These are phyloP conservation scores for Mythimna loreyi DNA, from an alignment of 2,888 invertebrate genomes.

Conservation along the genomic window DNA sequence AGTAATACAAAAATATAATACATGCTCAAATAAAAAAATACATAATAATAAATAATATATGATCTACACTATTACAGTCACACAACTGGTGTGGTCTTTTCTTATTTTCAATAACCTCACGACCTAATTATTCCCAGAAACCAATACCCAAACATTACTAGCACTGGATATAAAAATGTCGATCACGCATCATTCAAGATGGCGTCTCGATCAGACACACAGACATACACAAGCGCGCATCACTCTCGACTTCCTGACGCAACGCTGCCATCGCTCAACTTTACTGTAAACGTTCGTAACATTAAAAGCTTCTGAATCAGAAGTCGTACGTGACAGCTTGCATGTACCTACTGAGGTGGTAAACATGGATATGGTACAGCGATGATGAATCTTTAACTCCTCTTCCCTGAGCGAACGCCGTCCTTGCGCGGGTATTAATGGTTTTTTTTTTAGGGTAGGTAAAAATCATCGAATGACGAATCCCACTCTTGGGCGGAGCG, in stretches of 20 bases:
- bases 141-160: not conserved
- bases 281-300: constrained; percentile 40
- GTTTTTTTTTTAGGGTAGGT: no score
- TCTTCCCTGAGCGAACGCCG: no score
- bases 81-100: no score
- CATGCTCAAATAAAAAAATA: no score
- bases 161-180: constrained; percentile 47
- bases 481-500: no score
- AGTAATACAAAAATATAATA: no score
- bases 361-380: not conserved
- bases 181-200: constrained; percentile 48
- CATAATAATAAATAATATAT: no score
- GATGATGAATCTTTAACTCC: no score
- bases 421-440: no score
- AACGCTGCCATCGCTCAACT: constrained; percentile 22
- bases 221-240: constrained; percentile 42
- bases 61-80: no score
- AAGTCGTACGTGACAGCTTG: constrained; percentile 45
- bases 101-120: constrained; percentile 1
- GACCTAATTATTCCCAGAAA: constrained; percentile 28
- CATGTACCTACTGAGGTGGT: constrained; percentile 29
- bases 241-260: constrained; percentile 26
- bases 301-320: constrained; percentile 49
- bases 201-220: constrained; percentile 29
- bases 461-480: no score